phyloP scores from a whole-genome alignment of 1,140 invertebrate species.

The Steinernema feltiae region DNA sequence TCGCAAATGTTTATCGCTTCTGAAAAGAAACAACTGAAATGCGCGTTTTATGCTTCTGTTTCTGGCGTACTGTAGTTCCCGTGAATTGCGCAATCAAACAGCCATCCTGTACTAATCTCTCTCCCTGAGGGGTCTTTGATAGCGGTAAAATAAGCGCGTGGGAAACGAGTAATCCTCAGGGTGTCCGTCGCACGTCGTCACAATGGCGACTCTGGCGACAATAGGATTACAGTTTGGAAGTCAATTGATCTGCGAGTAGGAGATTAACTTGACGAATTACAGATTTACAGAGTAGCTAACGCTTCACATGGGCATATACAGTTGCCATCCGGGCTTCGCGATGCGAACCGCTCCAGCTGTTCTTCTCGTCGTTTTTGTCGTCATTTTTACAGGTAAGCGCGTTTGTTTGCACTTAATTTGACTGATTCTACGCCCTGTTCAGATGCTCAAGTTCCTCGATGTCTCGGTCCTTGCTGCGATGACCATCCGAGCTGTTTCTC shows the following conservation, averaged over 20 bases:
- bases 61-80: too few relatives aligned
- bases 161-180: neutral
- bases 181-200: neutral
- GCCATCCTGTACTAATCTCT: too few relatives aligned
- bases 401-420: neutral
- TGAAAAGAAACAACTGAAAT: too few relatives aligned
- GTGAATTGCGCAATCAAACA: too few relatives aligned
- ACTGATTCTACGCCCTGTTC: neutral
- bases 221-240: conserved; percentile 7
- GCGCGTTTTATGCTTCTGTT: too few relatives aligned
- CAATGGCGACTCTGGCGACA: neutral
- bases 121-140: neutral
- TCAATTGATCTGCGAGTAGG: neutral
- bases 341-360: neutral
- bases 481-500: neutral
- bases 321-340: neutral
- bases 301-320: neutral
- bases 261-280: conserved; percentile 6
- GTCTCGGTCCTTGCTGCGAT: neutral
- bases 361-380: neutral
- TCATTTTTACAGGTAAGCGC: neutral
- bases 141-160: neutral
- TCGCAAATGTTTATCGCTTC: too few relatives aligned
- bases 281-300: neutral
- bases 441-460: neutral